phyloP scores from a whole-genome alignment of 35 echinoderm and acorn worm genomes.

The Amphiura filiformis region DNA sequence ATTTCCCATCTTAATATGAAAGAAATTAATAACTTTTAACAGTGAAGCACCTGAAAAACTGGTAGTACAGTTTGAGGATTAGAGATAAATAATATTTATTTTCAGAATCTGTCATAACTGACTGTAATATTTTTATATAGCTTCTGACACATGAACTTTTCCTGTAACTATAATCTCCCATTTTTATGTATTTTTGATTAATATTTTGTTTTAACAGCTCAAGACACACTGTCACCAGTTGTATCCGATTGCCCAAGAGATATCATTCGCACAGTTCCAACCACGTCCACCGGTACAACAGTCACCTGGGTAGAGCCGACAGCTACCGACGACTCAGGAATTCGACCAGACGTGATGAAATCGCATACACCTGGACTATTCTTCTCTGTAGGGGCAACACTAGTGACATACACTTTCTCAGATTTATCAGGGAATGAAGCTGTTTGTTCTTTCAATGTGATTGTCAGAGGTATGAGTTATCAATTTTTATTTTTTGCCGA shows the following conservation, averaged over 20 bases:
- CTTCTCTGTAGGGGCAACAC: constrained; percentile 44
- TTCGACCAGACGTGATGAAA: neutral
- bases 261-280: constrained; percentile 21
- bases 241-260: constrained; percentile 34
- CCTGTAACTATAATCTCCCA: no score
- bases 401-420: constrained; percentile 63
- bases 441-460: constrained; percentile 40
- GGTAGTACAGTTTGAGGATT: no score
- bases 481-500: neutral
- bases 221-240: constrained; percentile 48
- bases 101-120: no score
- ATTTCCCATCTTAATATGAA: no score
- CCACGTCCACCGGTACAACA: constrained; percentile 8
- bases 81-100: no score
- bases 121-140: no score
- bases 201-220: no score
- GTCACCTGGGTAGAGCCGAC: constrained; percentile 74
- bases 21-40: no score
- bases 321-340: constrained; percentile 68
- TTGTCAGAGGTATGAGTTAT: constrained; percentile 6
- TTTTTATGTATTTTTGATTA: no score
- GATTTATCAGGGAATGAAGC: constrained; percentile 51
- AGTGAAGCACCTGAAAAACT: no score
- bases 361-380: constrained; percentile 46
- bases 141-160: no score